Evolutionary conservation across 1,140 invertebrate species (phyloP).

Genomic region (Drosophila sturtevanti): DNA sequence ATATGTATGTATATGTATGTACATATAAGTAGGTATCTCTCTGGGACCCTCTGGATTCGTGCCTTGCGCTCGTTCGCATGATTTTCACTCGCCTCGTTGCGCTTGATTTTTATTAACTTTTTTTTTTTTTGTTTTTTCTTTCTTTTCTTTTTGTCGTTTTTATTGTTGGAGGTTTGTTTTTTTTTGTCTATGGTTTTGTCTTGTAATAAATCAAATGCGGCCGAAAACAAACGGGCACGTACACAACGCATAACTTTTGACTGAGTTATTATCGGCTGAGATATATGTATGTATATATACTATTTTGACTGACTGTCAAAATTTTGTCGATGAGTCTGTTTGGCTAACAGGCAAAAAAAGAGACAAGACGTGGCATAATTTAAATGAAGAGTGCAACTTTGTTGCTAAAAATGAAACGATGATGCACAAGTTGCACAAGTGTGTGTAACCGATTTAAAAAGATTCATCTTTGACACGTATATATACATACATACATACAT

Average conservation of each 20-base stretch:
- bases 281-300: conserved; percentile 15
- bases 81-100: conserved; percentile 48
- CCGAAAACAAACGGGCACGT: conserved; percentile 65
- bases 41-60: conserved; percentile 42
- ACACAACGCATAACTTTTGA: conserved; percentile 69
- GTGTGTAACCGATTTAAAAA: neutral
- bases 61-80: conserved; percentile 56
- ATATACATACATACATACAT: too few relatives aligned
- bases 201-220: conserved; percentile 71
- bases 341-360: too few relatives aligned
- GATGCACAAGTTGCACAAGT: neutral
- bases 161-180: conserved; percentile 9
- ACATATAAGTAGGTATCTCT: too few relatives aligned
- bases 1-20: too few relatives aligned
- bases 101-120: conserved; percentile 29
- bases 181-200: conserved; percentile 25
- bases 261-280: conserved; percentile 70
- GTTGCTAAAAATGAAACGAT: neutral
- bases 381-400: conserved; percentile 3
- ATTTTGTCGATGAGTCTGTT: conserved; percentile 41
- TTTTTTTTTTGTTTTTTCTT: conserved; percentile 23
- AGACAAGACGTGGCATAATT: conserved; percentile 2
- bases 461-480: neutral
- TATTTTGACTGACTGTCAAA: conserved; percentile 74
- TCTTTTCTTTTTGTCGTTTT: conserved; percentile 21